Conservation (phyloP, 2,113 vertebrate genomes). For the Sialia sialis region DNA sequence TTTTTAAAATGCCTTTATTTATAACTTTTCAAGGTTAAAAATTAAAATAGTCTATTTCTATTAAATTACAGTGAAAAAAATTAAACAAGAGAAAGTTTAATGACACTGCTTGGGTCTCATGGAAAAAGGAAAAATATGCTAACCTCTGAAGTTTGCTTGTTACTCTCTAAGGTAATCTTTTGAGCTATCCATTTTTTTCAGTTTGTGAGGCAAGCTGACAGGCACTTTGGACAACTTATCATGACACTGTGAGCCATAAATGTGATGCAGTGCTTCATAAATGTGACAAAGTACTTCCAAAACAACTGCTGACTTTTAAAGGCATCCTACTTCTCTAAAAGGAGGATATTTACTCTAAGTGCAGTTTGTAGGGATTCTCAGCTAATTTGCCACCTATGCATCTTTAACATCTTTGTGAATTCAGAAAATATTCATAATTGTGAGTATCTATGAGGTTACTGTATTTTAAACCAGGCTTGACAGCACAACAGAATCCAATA, state of each 20-base stretch:
- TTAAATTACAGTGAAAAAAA: neutral
- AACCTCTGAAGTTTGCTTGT: neutral
- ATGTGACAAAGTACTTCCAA: conserved; percentile 61
- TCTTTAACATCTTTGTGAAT: conserved; percentile 67
- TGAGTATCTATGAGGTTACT: conserved; percentile 67
- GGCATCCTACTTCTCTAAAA: conserved; percentile 52
- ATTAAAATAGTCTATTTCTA: conserved; percentile 17
- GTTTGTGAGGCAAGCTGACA: conserved; percentile 44
- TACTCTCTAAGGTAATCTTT: neutral
- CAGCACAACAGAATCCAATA: conserved; percentile 67
- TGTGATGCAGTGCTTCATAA: conserved; percentile 58
- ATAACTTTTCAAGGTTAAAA: conserved; percentile 1
- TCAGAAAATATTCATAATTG: conserved; percentile 58
- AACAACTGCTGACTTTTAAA: conserved; percentile 65
- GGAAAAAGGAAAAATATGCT: neutral
- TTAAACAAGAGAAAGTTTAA: neutral
- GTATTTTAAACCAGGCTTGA: conserved; percentile 66
- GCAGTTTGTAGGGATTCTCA: conserved; percentile 55
- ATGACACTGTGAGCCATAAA: conserved; percentile 59
- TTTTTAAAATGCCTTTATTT: conserved; percentile 14
- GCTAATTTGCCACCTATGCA: conserved; percentile 64
- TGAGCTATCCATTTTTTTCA: conserved; percentile 17
- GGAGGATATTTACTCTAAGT: conserved; percentile 67
- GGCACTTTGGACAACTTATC: conserved; percentile 62
- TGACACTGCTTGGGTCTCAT: neutral